A percentile compares a stretch with the other conserved stretches of the same genome.
These are phyloP conservation scores for Telmatherina bonti DNA, from an alignment of 2,797 vertebrate species.

Conservation along the genomic window DNA sequence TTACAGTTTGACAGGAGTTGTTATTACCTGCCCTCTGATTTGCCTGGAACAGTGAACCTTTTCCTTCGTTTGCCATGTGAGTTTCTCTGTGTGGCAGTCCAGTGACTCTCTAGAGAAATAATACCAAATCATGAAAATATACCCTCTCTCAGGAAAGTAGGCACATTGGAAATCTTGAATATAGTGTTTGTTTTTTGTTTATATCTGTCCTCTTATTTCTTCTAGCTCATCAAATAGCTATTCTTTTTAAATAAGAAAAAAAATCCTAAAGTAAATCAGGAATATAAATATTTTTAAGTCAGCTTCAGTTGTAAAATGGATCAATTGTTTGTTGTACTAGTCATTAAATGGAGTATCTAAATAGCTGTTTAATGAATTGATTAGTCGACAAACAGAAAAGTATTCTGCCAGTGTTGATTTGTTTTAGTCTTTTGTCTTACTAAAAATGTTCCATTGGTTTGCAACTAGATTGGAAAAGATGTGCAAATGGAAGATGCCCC, in stretches of 20 bases:
- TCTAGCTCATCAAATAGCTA: neutral
- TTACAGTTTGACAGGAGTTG: slow-evolving; percentile 4
- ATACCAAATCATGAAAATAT: neutral
- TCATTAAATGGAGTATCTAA: neutral
- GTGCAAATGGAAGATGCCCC: neutral
- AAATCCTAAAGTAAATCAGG: too few species aligned
- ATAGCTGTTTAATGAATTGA: neutral
- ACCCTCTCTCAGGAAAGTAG: neutral
- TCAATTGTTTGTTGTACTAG: neutral
- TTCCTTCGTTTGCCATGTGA: neutral
- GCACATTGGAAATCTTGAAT: neutral
- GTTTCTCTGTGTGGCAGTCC: neutral
- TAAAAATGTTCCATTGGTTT: slow-evolving; percentile 10
- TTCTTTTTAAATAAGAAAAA: too few species aligned
- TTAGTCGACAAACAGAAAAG: neutral
- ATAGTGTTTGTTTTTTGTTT: neutral
- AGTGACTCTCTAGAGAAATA: neutral
- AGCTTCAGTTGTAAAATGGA: neutral
- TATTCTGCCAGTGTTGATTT: neutral
- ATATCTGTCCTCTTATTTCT: too few species aligned
- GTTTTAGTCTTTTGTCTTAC: neutral
- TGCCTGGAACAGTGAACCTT: neutral
- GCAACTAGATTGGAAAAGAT: neutral
- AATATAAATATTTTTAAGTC: too few species aligned
- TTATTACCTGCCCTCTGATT: neutral